Conservation (phyloP, 2,888 invertebrate genomes). For the Ernsta delagoae region DNA sequence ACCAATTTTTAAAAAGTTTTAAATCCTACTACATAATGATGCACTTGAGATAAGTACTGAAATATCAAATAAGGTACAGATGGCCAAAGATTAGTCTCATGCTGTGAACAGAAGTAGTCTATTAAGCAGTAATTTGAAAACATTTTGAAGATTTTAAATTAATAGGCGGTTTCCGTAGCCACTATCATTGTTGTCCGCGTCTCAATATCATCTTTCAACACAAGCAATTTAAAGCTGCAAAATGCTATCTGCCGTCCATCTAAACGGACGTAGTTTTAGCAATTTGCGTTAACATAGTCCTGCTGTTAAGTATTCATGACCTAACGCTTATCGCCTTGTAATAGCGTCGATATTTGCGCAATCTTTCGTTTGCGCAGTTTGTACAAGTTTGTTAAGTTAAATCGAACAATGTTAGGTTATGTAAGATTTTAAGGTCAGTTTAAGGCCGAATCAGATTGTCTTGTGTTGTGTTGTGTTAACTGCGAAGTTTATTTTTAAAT, state of each 20-base stretch:
- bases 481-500: conserved; percentile 13
- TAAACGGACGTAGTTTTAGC: conserved; percentile 35
- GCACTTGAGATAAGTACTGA: too few species aligned
- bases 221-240: conserved; percentile 15
- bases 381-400: conserved; percentile 29
- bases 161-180: conserved; percentile 7
- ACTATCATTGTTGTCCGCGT: conserved; percentile 26
- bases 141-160: neutral
- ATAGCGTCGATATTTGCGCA: conserved; percentile 24
- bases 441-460: conserved; percentile 47
- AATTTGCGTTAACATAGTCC: conserved; percentile 17
- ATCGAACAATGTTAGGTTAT: conserved; percentile 43
- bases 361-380: conserved; percentile 7
- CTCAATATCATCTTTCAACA: conserved; percentile 36
- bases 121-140: neutral
- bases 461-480: conserved; percentile 2
- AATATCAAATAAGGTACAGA: too few species aligned
- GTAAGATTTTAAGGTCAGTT: conserved; percentile 52
- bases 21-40: too few species aligned
- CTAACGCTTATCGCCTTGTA: conserved; percentile 5
- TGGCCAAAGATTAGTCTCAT: too few species aligned
- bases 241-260: conserved; percentile 29
- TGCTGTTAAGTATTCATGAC: conserved; percentile 18
- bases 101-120: too few species aligned
- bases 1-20: too few species aligned